Percentiles rank a stretch among this genome's conserved stretches.
Evolutionary conservation across 2,113 vertebrate species (phyloP).

Genomic region (Grammomys dolichurus): DNA sequence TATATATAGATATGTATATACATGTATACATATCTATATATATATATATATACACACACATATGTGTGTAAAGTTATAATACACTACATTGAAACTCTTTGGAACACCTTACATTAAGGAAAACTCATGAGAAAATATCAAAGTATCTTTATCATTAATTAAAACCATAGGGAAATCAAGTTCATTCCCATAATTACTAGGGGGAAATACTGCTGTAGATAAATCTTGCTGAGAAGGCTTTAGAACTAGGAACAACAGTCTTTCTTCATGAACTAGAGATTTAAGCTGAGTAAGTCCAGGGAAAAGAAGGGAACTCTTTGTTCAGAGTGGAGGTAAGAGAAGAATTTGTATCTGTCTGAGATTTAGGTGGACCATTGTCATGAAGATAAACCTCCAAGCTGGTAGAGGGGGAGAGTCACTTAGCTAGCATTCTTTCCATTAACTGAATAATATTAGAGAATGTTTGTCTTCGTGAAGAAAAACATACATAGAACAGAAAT

Average conservation of each 20-base stretch:
- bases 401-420: background rate
- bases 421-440: background rate
- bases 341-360: background rate
- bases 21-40: too few relatives aligned
- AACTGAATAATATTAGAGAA: background rate
- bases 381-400: background rate
- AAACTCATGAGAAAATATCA: conserved; percentile 1
- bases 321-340: conserved; percentile 46
- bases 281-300: background rate
- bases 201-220: background rate
- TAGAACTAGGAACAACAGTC: background rate
- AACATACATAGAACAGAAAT: background rate
- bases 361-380: background rate
- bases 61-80: background rate
- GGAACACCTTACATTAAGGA: background rate
- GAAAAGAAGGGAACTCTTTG: background rate
- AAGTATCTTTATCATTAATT: conserved; percentile 46
- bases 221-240: background rate
- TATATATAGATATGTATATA: background rate
- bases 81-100: background rate
- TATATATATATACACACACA: too few relatives aligned
- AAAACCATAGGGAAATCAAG: conserved; percentile 38
- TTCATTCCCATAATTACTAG: background rate
- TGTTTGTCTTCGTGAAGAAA: background rate
- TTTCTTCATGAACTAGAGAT: background rate